These are phyloP conservation scores for Aplidium turbinatum DNA, from an alignment of 23 tunicate genomes.

Conservation along the genomic window DNA sequence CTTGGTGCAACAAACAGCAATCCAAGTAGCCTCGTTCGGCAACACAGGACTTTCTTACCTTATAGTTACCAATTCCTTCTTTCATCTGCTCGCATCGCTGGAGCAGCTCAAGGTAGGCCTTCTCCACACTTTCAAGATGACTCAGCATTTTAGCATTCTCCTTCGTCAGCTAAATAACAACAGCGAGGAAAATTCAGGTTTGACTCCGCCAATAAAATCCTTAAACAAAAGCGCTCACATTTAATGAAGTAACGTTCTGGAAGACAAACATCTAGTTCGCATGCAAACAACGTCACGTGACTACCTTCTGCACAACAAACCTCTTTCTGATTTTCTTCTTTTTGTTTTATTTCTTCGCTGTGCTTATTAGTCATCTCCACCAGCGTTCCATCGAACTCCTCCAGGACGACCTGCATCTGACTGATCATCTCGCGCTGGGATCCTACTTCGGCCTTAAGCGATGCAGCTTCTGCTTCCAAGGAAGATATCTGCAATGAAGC, in stretches of 20 bases:
- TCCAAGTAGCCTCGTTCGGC: slow-evolving; percentile 32
- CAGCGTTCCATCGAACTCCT: slow-evolving; percentile 43
- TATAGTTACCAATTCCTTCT: slow-evolving; percentile 25
- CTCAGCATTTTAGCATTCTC: slow-evolving; percentile 26
- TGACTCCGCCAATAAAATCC: too few species aligned
- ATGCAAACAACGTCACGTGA: too few species aligned
- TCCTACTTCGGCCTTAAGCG: not conserved
- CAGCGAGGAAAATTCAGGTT: not conserved
- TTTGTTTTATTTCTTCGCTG: slow-evolving; percentile 12
- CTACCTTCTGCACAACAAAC: too few species aligned
- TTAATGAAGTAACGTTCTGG: too few species aligned
- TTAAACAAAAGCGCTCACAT: not conserved
- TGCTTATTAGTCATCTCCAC: slow-evolving; percentile 16
- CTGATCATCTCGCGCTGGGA: slow-evolving; percentile 2
- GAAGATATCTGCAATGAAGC: too few species aligned
- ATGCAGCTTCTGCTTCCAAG: not conserved
- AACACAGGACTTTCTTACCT: slow-evolving; percentile 12
- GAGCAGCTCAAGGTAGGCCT: slow-evolving; percentile 50
- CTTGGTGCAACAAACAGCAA: too few species aligned
- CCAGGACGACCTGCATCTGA: slow-evolving; percentile 29
- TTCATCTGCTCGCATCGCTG: slow-evolving; percentile 55
- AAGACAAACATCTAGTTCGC: too few species aligned
- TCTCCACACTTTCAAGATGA: slow-evolving; percentile 54
- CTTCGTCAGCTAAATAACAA: not conserved
- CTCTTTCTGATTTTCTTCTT: not conserved